Base-by-base conservation (phyloP, 2,888 invertebrate species). In the Lydus trimaculatus region DNA sequence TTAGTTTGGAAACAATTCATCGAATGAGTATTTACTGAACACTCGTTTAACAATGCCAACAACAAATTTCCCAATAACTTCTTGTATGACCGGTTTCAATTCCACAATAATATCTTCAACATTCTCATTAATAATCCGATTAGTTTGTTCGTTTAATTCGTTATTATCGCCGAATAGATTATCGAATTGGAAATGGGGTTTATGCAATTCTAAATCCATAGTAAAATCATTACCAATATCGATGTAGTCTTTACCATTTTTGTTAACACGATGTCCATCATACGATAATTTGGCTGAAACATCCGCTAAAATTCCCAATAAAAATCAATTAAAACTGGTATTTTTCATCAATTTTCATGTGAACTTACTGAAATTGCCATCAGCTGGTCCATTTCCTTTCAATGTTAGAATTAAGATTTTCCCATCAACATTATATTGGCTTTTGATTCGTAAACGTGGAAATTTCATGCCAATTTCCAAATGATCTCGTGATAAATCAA, bases 51-150 rank as follows among this genome's bases (percentile, higher is more conserved):
- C 83, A 31, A 89, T 86, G 1, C 84, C 82, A 71, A 86, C 86
- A 64, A 89, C 81, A 8, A 89, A 83, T 15, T 86, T 84, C 0
- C 85, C 83, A 15, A 90, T 84, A 0, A 87, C 86, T 59, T 88
- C 87, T 76, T 91, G 90, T 80, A 93, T 84, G 0, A 91, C 87
- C 0, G 89, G 89, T 72, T 90, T 89, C 5, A 93, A 85, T 73
- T 93, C 92, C 7, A 88, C 88, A 0, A 90, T 86, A 4, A 93
- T 84, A 13, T 86, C 86, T 74, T 88, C 86, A 90, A 92, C 92
- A 81, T 93, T 92, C 33, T 92, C 90, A 78, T 93, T 93, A 13
- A 94, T 83, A 78, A 92, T 91, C 36, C 87, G 84, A 79, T 93
- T 93, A 88, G 92, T 90, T 5, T 90, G 88, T 5, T 88, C 85